Conservation (phyloP, 2,797 vertebrate species). For the Orientallactaga sibirica region DNA sequence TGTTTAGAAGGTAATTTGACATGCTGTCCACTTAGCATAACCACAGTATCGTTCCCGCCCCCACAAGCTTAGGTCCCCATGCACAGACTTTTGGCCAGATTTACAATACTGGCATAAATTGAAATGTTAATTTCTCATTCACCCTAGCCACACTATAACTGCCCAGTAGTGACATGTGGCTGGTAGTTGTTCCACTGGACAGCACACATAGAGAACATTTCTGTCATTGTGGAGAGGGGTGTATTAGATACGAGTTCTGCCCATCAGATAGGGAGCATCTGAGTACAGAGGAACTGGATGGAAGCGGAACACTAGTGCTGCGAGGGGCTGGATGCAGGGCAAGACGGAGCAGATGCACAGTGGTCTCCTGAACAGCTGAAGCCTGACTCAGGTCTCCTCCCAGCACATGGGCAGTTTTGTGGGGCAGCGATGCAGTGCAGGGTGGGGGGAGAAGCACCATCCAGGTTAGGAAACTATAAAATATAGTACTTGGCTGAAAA, state of each 20-base stretch:
- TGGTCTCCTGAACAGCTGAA: neutral
- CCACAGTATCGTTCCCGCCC: too few species aligned
- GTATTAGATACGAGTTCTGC: neutral
- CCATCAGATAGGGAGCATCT: neutral
- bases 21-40: too few species aligned
- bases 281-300: neutral
- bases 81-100: too few species aligned
- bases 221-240: neutral
- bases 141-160: neutral
- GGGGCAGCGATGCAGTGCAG: neutral
- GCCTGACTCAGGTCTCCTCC: neutral
- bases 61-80: too few species aligned
- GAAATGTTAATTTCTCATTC: neutral
- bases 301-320: neutral
- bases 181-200: neutral
- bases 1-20: too few species aligned
- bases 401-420: neutral
- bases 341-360: neutral
- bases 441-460: too few species aligned
- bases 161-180: neutral
- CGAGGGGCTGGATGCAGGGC: neutral
- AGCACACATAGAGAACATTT: neutral
- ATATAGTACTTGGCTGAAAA: neutral
- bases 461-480: neutral
- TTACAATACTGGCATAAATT: too few species aligned